Conservation (phyloP, 2,113 vertebrate species). For the Pseudolaguvia tuberculata region DNA sequence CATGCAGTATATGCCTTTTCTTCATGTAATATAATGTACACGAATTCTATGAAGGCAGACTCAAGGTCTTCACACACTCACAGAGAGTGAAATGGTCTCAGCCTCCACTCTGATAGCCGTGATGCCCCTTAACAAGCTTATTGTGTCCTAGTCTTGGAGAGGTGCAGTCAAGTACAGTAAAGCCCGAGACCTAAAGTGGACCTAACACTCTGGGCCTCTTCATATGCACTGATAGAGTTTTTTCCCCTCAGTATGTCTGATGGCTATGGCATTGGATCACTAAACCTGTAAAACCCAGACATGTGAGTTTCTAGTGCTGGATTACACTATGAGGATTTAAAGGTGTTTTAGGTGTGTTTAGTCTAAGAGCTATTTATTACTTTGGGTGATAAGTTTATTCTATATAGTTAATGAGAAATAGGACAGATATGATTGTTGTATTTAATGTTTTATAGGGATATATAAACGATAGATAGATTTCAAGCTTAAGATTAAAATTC, state of each 20-base stretch:
- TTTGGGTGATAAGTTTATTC: neutral
- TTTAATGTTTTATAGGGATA: neutral
- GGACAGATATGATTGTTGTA: neutral
- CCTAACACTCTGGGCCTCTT: slow-evolving; percentile 8
- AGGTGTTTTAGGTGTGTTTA: too few relatives aligned
- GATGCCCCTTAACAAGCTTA: slow-evolving; percentile 36
- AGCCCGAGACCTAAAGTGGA: slow-evolving; percentile 24
- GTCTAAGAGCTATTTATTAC: slow-evolving; percentile 10
- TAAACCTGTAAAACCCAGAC: neutral
- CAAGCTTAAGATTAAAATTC: neutral
- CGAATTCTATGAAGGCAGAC: slow-evolving; percentile 1
- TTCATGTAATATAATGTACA: slow-evolving; percentile 25
- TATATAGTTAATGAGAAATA: neutral
- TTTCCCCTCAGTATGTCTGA: slow-evolving; percentile 21
- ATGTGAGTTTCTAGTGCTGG: neutral
- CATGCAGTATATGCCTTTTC: slow-evolving; percentile 2
- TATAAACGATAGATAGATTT: neutral
- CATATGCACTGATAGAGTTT: slow-evolving; percentile 20
- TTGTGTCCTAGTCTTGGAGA: slow-evolving; percentile 33
- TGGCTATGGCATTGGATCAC: slow-evolving; percentile 21
- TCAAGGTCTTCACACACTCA: slow-evolving; percentile 25
- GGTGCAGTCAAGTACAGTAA: slow-evolving; percentile 28
- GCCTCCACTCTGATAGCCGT: slow-evolving; percentile 29
- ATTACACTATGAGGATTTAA: neutral
- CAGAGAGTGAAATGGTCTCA: slow-evolving; percentile 44